phyloP scores from a whole-genome alignment of 2,113 vertebrate genomes.

The Callaeas wilsoni region DNA sequence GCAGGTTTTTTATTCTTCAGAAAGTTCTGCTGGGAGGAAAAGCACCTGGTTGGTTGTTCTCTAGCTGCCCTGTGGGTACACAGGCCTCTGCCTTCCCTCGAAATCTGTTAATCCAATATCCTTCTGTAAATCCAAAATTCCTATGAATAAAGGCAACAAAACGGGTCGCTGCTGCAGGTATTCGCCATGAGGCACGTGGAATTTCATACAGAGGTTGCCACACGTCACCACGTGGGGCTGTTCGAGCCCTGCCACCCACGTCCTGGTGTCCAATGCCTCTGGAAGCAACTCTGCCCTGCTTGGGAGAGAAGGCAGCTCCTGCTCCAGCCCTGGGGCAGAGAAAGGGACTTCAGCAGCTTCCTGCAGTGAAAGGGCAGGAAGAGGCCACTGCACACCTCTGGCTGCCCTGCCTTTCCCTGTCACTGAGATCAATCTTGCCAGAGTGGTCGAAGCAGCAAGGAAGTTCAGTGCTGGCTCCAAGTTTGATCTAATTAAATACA shows the following conservation, averaged over 20 bases:
- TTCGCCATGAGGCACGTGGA: background rate
- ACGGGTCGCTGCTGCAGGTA: background rate
- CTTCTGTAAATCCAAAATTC: background rate
- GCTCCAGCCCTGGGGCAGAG: background rate
- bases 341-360: background rate
- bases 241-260: background rate
- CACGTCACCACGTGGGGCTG: background rate
- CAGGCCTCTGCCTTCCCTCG: background rate
- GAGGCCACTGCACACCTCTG: background rate
- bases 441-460: background rate
- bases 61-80: background rate
- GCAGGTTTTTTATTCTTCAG: background rate
- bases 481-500: background rate
- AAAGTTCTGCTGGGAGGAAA: background rate
- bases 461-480: background rate
- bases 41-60: background rate
- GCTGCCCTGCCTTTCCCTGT: background rate
- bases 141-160: background rate
- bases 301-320: background rate
- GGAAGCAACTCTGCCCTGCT: background rate
- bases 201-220: background rate
- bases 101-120: background rate
- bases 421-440: background rate
- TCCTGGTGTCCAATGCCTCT: rapidly evolving
- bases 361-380: background rate